These are phyloP conservation scores for Bucorvus abyssinicus DNA, from an alignment of 2,797 vertebrate species.

Conservation along the genomic window DNA sequence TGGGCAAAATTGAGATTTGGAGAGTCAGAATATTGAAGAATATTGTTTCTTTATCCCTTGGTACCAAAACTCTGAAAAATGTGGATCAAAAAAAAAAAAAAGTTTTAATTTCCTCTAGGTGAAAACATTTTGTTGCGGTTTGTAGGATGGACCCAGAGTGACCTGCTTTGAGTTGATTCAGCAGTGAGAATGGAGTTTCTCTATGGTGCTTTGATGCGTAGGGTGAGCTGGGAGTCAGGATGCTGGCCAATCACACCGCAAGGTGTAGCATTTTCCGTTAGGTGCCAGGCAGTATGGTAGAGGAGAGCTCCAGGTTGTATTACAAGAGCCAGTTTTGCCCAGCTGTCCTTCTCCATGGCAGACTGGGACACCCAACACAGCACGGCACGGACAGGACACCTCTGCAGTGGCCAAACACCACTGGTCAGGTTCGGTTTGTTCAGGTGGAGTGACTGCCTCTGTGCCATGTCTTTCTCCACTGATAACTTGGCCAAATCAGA, in stretches of 20 bases:
- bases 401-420: accelerated
- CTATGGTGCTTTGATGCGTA: accelerated
- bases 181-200: background rate
- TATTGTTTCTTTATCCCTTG: background rate
- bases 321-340: background rate
- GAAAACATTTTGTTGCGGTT: background rate
- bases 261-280: background rate
- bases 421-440: background rate
- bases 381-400: accelerated
- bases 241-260: background rate
- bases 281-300: background rate
- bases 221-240: background rate
- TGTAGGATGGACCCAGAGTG: background rate
- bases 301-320: background rate
- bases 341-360: background rate
- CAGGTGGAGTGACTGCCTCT: background rate
- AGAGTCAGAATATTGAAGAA: background rate
- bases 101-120: background rate
- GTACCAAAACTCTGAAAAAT: background rate
- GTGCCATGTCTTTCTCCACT: background rate
- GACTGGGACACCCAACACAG: background rate
- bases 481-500: background rate
- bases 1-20: background rate
- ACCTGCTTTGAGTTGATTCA: background rate
- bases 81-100: background rate